Percentiles rank a stretch among this genome's conserved stretches.
phyloP scores from a whole-genome alignment of 1,140 invertebrate species.

The Cydia amplana region DNA sequence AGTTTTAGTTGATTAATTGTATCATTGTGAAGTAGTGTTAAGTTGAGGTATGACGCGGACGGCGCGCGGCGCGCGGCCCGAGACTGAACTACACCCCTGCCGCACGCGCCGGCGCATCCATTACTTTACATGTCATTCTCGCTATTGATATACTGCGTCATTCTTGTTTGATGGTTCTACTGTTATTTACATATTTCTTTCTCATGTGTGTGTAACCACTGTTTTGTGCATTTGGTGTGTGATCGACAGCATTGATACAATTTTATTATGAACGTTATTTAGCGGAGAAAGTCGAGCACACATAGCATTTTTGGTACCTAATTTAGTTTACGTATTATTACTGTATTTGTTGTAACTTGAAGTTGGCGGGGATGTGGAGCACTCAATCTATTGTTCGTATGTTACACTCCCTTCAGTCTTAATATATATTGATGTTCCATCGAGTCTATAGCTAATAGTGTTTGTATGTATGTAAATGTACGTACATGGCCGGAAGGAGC shows the following conservation, averaged over 20 bases:
- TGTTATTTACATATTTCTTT: slow-evolving; percentile 68
- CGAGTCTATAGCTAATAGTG: slow-evolving; percentile 47
- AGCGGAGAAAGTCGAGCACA: slow-evolving; percentile 42
- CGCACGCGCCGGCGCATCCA: slow-evolving; percentile 54
- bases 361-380: slow-evolving; percentile 44
- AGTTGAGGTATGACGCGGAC: slow-evolving; percentile 60
- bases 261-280: slow-evolving; percentile 38
- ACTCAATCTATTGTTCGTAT: slow-evolving; percentile 47
- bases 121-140: slow-evolving; percentile 63
- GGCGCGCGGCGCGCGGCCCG: slow-evolving; percentile 65
- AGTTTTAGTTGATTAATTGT: slow-evolving; percentile 76
- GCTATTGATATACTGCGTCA: slow-evolving; percentile 59
- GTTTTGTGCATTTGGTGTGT: slow-evolving; percentile 70
- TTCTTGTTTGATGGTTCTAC: slow-evolving; percentile 70
- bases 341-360: slow-evolving; percentile 43
- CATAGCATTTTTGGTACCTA: slow-evolving; percentile 42
- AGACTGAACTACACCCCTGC: slow-evolving; percentile 76
- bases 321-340: slow-evolving; percentile 26
- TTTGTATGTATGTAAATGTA: slow-evolving; percentile 49
- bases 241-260: slow-evolving; percentile 52
- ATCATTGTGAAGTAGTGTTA: slow-evolving; percentile 73
- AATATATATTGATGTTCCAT: slow-evolving; percentile 48
- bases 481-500: slow-evolving; percentile 40
- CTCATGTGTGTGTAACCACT: slow-evolving; percentile 67
- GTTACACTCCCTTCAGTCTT: slow-evolving; percentile 43